Evolutionary conservation across 2,113 vertebrate genomes (phyloP).

Genomic region (Sapajus apella): DNA sequence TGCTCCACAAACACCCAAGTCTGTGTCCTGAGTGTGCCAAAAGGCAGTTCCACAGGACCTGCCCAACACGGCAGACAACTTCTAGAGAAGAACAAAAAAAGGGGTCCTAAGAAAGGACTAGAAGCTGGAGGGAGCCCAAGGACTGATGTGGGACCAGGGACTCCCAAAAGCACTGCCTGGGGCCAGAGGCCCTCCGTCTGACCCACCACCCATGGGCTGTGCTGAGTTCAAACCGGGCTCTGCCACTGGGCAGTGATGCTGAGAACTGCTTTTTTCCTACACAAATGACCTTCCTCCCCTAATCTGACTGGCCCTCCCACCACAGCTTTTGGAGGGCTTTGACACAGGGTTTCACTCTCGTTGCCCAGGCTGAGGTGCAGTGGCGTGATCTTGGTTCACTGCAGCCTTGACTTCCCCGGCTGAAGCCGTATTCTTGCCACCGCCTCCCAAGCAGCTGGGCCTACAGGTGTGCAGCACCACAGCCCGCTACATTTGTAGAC

Average conservation of each 20-base stretch:
- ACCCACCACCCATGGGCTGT: accelerated
- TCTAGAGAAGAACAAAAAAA: not conserved
- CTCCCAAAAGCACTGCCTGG: too few relatives aligned
- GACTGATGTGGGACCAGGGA: accelerated
- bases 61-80: not conserved
- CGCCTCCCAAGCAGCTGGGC: not conserved
- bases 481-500: not conserved
- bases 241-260: accelerated
- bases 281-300: too few relatives aligned
- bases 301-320: not conserved
- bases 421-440: not conserved
- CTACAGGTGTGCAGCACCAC: not conserved
- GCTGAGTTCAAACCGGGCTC: accelerated
- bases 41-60: not conserved
- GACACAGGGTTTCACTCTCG: not conserved
- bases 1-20: not conserved
- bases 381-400: not conserved
- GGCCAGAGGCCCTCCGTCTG: too few relatives aligned
- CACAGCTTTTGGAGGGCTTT: too few relatives aligned
- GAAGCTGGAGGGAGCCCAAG: not conserved
- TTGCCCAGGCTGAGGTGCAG: not conserved
- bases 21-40: not conserved
- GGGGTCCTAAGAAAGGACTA: accelerated
- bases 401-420: not conserved
- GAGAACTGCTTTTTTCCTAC: not conserved